Conservation (phyloP, 2,113 vertebrate species). For the Rhinichthys klamathensis region DNA sequence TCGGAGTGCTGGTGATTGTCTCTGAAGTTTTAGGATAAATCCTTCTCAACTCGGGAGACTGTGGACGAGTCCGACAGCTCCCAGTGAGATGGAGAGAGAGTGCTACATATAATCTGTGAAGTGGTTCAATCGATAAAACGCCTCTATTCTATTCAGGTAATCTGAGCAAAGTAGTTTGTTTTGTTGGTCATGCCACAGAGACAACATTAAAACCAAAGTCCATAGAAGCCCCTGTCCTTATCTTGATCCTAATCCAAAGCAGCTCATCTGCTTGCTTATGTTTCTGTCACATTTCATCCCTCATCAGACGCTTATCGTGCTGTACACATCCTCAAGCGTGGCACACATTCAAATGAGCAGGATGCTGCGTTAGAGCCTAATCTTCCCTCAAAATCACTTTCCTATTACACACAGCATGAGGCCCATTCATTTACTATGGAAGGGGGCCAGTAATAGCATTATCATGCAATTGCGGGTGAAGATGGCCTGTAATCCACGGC, state of each 20-base stretch:
- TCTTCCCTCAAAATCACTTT: constrained; percentile 37
- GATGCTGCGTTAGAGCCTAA: constrained; percentile 10
- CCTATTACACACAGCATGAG: constrained; percentile 34
- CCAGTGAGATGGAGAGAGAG: neutral
- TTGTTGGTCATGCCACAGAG: neutral
- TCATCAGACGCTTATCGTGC: constrained; percentile 27
- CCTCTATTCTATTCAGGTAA: neutral
- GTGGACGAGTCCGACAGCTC: constrained; percentile 5
- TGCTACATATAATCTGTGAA: neutral
- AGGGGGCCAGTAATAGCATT: constrained; percentile 19
- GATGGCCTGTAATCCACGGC: constrained; percentile 16
- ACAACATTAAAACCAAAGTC: constrained; percentile 16
- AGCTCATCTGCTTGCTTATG: constrained; percentile 20
- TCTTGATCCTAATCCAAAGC: constrained; percentile 18
- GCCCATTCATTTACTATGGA: constrained; percentile 32
- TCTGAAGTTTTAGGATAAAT: constrained; percentile 16
- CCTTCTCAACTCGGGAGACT: neutral
- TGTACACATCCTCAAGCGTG: constrained; percentile 36
- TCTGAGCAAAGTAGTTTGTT: neutral
- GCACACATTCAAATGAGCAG: constrained; percentile 24
- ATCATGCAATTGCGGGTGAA: constrained; percentile 3
- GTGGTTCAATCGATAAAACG: neutral
- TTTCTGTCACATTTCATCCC: constrained; percentile 35
- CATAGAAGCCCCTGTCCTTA: neutral
- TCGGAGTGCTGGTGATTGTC: neutral